Evolutionary conservation across 2,113 vertebrate species (phyloP).

Genomic region (Percopsis transmontana): DNA sequence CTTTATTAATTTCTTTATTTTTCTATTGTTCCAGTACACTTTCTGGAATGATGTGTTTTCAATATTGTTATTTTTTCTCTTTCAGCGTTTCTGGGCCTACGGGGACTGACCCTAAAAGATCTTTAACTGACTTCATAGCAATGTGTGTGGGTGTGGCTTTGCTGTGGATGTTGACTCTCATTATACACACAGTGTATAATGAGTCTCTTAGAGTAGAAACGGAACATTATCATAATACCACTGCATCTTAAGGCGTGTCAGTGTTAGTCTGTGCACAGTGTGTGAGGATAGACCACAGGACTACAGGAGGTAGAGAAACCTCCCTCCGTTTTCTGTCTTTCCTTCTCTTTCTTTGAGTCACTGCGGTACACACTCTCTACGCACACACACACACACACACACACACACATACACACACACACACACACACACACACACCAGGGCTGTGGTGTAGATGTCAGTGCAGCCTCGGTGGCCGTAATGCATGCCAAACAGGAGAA

Average conservation of each 20-base stretch:
- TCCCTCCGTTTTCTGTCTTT: constrained; percentile 29
- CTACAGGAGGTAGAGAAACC: too few species aligned
- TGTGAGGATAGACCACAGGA: not conserved
- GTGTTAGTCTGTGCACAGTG: not conserved
- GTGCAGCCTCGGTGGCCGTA: constrained; percentile 71
- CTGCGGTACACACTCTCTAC: constrained; percentile 34
- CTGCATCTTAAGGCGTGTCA: not conserved
- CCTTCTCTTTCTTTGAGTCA: constrained; percentile 54
- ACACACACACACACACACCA: constrained; percentile 30
- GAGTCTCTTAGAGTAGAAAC: constrained; percentile 19
- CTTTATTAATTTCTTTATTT: too few species aligned
- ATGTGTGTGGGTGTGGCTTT: too few species aligned
- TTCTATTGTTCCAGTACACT: too few species aligned
- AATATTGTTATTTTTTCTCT: too few species aligned
- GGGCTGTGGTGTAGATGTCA: constrained; percentile 76
- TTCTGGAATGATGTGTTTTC: too few species aligned
- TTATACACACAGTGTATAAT: too few species aligned
- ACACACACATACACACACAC: constrained; percentile 18
- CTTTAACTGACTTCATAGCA: not conserved
- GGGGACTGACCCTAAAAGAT: too few species aligned
- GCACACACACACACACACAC: too few species aligned
- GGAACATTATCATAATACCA: constrained; percentile 31
- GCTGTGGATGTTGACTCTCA: too few species aligned
- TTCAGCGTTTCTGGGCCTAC: not conserved
- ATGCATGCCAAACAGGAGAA: constrained; percentile 74